Percentiles rank a stretch among this genome's conserved stretches.
phyloP scores from a whole-genome alignment of 1,140 invertebrate genomes.

The Pemphigus obesinymphae region DNA sequence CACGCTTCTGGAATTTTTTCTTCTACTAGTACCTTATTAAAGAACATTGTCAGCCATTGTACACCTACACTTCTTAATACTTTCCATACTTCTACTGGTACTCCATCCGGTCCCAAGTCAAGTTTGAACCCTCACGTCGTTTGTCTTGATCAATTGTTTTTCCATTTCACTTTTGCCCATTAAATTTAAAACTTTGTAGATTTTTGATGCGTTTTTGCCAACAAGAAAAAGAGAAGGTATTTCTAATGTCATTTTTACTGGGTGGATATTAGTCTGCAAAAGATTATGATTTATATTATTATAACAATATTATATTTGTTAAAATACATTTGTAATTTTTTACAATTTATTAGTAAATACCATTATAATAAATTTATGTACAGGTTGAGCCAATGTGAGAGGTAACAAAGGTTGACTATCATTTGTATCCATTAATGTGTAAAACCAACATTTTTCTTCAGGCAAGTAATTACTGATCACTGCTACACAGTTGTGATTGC shows the following conservation, averaged over 20 bases:
- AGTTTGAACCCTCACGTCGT: constrained; percentile 91
- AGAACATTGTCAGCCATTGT: no score
- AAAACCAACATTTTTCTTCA: constrained; percentile 77
- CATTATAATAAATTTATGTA: constrained; percentile 85
- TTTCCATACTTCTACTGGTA: no score
- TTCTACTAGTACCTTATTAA: no score
- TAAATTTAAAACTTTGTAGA: constrained; percentile 75
- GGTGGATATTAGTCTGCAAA: constrained; percentile 80
- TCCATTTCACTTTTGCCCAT: constrained; percentile 87
- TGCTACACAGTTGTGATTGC: constrained; percentile 86
- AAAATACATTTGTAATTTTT: background rate
- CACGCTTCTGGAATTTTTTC: no score
- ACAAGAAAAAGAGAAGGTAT: constrained; percentile 67
- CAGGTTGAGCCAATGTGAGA: constrained; percentile 63
- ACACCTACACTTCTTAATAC: no score
- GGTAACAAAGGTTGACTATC: constrained; percentile 77
- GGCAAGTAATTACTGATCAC: constrained; percentile 94
- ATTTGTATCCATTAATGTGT: constrained; percentile 69
- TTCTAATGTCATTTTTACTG: constrained; percentile 75
- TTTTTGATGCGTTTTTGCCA: constrained; percentile 65
- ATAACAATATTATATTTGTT: background rate
- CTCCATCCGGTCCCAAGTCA: no score
- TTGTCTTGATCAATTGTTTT: constrained; percentile 69
- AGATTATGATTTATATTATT: no score
- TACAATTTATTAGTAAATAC: constrained; percentile 48